Conservation (phyloP, 1,140 invertebrate species). For the Trichomalopsis sarcophagae region DNA sequence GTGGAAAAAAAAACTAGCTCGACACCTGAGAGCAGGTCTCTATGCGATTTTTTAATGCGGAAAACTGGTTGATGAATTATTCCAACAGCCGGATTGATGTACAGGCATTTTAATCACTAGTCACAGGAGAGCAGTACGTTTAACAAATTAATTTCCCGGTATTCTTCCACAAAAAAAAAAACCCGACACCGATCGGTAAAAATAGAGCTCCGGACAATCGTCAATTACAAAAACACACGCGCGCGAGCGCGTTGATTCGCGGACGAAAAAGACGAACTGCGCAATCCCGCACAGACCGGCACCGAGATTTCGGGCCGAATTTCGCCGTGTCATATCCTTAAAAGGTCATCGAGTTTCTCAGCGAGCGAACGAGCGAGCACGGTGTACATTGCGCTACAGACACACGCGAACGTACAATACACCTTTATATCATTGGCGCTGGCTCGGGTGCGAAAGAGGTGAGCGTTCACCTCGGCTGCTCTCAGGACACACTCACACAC, state of each 20-base stretch:
- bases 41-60: neutral
- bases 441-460: neutral
- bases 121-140: neutral
- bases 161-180: neutral
- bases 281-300: neutral
- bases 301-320: neutral
- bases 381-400: neutral
- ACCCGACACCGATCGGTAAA: neutral
- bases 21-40: neutral
- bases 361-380: too few species aligned
- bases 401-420: neutral
- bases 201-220: neutral
- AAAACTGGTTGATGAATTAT: neutral
- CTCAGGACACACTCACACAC: neutral
- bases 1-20: neutral
- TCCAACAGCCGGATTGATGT: neutral
- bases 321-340: slow-evolving; percentile 32
- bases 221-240: neutral
- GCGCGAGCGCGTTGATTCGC: neutral
- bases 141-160: neutral
- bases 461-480: slow-evolving; percentile 19
- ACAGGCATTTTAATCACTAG: neutral
- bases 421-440: neutral
- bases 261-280: neutral
- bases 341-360: slow-evolving; percentile 37